These are phyloP conservation scores for Chorisops tibialis DNA, from an alignment of 2,888 invertebrate species.

Conservation along the genomic window DNA sequence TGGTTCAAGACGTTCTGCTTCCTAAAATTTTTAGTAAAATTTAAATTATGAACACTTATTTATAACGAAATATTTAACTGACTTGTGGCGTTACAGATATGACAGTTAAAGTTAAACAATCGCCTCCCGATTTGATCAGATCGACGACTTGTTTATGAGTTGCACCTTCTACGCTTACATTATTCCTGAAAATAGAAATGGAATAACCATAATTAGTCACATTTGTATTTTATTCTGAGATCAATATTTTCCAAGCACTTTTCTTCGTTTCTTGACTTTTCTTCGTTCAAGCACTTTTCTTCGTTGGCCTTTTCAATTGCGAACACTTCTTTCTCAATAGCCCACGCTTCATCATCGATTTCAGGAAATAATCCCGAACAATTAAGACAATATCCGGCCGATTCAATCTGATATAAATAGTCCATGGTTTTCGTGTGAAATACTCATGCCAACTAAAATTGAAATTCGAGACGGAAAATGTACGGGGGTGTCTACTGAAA, in stretches of 20 bases:
- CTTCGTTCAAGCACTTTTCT: neutral
- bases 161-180: constrained; percentile 97
- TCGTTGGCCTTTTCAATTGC: neutral
- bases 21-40: constrained; percentile 52
- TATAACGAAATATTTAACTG: constrained; percentile 35
- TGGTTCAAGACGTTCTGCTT: constrained; percentile 79
- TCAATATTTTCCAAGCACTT: neutral
- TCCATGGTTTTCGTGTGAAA: neutral
- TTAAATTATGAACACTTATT: neutral
- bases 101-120: constrained; percentile 92
- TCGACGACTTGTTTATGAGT: constrained; percentile 99
- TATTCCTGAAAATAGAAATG: constrained; percentile 76
- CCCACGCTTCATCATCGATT: neutral
- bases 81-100: constrained; percentile 93
- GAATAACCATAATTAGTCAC: no score
- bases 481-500: no score
- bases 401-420: constrained; percentile 2
- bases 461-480: neutral
- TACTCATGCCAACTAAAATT: neutral
- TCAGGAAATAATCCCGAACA: constrained; percentile 1
- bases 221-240: no score
- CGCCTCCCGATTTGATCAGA: constrained; percentile 97
- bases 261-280: neutral
- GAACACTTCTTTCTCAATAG: neutral
- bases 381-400: neutral